These are phyloP conservation scores for Maccullochella peelii DNA, from an alignment of 2,113 vertebrate genomes.

Conservation along the genomic window DNA sequence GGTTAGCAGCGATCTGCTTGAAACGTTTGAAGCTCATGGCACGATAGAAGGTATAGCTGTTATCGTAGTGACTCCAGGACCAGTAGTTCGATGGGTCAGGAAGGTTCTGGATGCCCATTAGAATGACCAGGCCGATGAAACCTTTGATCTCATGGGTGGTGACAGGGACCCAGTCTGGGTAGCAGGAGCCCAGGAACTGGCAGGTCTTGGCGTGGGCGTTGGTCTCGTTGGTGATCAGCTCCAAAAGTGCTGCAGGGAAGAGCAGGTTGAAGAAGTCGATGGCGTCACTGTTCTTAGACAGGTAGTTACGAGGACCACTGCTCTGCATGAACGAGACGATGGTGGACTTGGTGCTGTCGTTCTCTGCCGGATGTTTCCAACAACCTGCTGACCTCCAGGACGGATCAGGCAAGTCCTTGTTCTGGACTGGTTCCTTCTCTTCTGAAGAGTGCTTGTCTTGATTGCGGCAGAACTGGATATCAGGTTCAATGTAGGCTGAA, in stretches of 20 bases:
- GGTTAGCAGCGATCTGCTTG: slow-evolving; percentile 75
- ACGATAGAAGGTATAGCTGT: slow-evolving; percentile 76
- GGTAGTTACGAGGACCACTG: slow-evolving; percentile 73
- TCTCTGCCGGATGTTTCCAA: slow-evolving; percentile 55
- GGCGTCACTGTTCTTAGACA: slow-evolving; percentile 75
- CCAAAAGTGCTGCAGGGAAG: slow-evolving; percentile 73
- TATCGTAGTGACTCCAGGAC: slow-evolving; percentile 79
- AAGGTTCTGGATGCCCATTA: slow-evolving; percentile 82
- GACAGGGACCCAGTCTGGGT: slow-evolving; percentile 77
- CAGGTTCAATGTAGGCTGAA: slow-evolving; percentile 77
- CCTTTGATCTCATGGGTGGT: slow-evolving; percentile 75
- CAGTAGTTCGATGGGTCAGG: slow-evolving; percentile 80
- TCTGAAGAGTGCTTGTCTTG: slow-evolving; percentile 1
- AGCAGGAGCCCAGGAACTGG: slow-evolving; percentile 38
- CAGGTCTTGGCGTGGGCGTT: slow-evolving; percentile 74
- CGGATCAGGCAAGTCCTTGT: slow-evolving; percentile 56
- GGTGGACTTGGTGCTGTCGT: fast-evolving
- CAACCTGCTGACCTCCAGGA: slow-evolving; percentile 68
- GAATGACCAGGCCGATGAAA: slow-evolving; percentile 82
- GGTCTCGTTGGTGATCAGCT: slow-evolving; percentile 81
- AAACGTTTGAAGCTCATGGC: slow-evolving; percentile 83
- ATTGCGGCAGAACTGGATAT: slow-evolving; percentile 76
- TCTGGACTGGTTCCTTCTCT: slow-evolving; percentile 36
- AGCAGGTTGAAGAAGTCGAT: slow-evolving; percentile 84
- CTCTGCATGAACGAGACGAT: slow-evolving; percentile 58